Evolutionary conservation across 2,888 invertebrate genomes (phyloP).

Genomic region (Oegoconia quadripuncta): DNA sequence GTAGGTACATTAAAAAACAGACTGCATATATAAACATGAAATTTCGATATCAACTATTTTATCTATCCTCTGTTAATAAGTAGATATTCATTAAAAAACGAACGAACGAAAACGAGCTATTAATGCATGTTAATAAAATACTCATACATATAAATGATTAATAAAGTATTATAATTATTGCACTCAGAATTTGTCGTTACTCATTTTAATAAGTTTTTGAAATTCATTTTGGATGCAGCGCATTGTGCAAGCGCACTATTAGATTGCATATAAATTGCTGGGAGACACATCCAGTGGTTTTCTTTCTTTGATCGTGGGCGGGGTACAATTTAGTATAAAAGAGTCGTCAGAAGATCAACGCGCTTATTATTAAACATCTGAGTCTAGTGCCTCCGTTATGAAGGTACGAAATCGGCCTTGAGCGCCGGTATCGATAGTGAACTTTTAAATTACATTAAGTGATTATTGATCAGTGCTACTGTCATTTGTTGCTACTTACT

Average conservation of each 20-base stretch:
- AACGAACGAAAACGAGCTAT: not conserved
- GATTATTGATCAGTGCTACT: constrained; percentile 1
- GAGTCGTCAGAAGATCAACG: constrained; percentile 44
- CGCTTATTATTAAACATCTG: constrained; percentile 49
- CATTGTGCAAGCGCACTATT: constrained; percentile 21
- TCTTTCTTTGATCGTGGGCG: constrained; percentile 56
- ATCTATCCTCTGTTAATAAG: no score
- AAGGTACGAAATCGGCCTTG: constrained; percentile 51
- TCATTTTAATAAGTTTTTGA: not conserved
- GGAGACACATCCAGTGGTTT: constrained; percentile 53
- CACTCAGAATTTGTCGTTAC: not conserved
- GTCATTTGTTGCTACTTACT: not conserved
- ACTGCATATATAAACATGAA: no score
- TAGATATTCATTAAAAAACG: not conserved
- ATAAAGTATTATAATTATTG: not conserved
- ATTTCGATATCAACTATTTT: no score
- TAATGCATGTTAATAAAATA: not conserved
- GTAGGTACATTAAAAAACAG: no score
- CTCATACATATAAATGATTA: not conserved
- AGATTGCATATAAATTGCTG: constrained; percentile 30
- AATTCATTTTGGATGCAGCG: constrained; percentile 12
- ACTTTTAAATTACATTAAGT: constrained; percentile 2
- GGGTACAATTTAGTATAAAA: constrained; percentile 61
- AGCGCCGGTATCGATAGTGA: constrained; percentile 2
- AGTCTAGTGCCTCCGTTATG: constrained; percentile 53